These are phyloP conservation scores for Thelaira solivaga DNA, from an alignment of 2,888 invertebrate species.

Conservation along the genomic window DNA sequence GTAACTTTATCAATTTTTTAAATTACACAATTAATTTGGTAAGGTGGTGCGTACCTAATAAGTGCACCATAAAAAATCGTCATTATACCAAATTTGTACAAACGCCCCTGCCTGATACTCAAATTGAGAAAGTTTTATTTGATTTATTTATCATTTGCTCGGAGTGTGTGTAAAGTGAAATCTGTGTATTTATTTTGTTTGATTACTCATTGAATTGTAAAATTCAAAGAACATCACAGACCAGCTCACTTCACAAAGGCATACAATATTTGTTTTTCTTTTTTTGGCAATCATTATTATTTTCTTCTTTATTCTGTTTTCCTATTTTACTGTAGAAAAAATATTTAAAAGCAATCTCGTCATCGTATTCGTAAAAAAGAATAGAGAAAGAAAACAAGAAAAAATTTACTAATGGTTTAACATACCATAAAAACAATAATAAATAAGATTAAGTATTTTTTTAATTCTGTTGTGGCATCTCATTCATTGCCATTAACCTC, in stretches of 20 bases:
- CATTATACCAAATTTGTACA: too few relatives aligned
- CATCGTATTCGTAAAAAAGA: slow-evolving; percentile 8
- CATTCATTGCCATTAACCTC: slow-evolving; percentile 59
- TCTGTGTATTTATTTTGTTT: slow-evolving; percentile 14
- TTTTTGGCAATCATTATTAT: slow-evolving; percentile 22
- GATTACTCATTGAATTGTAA: slow-evolving; percentile 44
- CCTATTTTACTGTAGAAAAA: too few relatives aligned
- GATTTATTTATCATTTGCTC: neutral
- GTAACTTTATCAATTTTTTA: too few relatives aligned
- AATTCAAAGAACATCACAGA: slow-evolving; percentile 13
- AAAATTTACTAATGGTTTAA: neutral
- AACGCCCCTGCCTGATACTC: neutral
- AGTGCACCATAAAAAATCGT: too few relatives aligned
- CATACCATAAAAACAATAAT: neutral
- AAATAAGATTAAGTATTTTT: too few relatives aligned
- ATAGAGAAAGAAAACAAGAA: neutral
- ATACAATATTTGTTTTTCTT: neutral
- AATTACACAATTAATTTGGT: too few relatives aligned
- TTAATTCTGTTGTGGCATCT: slow-evolving; percentile 41
- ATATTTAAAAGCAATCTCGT: neutral
- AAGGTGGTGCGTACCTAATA: too few relatives aligned
- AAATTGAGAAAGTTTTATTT: neutral
- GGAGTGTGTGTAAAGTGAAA: slow-evolving; percentile 21
- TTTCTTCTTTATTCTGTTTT: slow-evolving; percentile 17
- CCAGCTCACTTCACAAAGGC: slow-evolving; percentile 13